A percentile compares a stretch with the other conserved stretches of the same genome.
Conservation (phyloP, 30 jellyfish, hydroid and myxozoan species). For the Rhopilema esculentum region DNA sequence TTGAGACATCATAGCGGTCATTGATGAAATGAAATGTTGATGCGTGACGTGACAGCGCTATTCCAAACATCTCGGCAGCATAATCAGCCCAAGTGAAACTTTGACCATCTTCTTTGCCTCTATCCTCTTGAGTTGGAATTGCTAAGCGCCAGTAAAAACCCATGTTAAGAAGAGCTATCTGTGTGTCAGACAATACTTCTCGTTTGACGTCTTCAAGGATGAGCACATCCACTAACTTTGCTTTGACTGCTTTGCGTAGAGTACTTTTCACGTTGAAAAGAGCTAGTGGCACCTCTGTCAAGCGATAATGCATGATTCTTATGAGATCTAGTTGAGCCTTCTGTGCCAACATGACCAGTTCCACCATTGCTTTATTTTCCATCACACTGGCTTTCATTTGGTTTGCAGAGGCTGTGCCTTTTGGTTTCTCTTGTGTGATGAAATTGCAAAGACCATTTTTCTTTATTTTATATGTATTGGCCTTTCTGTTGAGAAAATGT, state of each 20-base stretch:
- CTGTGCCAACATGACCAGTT: conserved; percentile 18
- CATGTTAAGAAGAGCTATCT: conserved; percentile 46
- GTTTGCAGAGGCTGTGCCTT: no score
- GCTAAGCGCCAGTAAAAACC: conserved; percentile 56
- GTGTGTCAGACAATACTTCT: conserved; percentile 32
- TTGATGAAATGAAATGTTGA: conserved; percentile 21
- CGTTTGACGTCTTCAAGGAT: neutral
- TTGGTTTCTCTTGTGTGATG: no score
- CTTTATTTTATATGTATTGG: neutral
- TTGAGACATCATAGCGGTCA: no score
- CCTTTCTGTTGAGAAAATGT: neutral
- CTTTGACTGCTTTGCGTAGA: conserved; percentile 42
- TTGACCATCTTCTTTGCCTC: conserved; percentile 36
- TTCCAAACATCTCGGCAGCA: conserved; percentile 34
- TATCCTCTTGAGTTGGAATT: conserved; percentile 36
- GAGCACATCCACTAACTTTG: conserved; percentile 18
- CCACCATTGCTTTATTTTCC: conserved; percentile 32
- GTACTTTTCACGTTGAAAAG: conserved; percentile 51
- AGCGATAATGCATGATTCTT: conserved; percentile 27
- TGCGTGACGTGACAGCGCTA: conserved; percentile 12
- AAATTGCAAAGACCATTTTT: no score
- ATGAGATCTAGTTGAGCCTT: conserved; percentile 32
- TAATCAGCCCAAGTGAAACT: conserved; percentile 52
- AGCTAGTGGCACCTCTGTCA: conserved; percentile 36
- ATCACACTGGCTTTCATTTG: no score